Percentiles rank a stretch among this genome's conserved stretches.
Evolutionary conservation across 2,113 vertebrate species (phyloP).

Genomic region (Zapornia atra): DNA sequence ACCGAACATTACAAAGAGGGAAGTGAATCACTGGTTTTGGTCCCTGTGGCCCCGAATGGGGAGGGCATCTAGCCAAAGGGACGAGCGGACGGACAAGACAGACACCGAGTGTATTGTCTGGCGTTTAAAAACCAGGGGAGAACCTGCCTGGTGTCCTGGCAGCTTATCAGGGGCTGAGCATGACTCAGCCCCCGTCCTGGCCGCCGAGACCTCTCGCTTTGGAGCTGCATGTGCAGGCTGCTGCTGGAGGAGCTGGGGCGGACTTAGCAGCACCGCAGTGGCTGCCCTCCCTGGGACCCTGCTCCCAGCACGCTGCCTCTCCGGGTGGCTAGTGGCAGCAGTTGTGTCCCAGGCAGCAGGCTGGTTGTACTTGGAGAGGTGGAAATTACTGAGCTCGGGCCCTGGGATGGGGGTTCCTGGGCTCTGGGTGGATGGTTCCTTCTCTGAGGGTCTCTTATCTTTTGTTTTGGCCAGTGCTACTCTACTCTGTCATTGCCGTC

Average conservation of each 20-base stretch:
- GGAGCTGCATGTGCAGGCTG: not conserved
- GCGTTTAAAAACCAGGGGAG: conserved; percentile 6
- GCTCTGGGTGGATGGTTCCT: not conserved
- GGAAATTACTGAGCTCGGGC: not conserved
- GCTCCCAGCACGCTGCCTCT: not conserved
- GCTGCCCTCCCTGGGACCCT: not conserved
- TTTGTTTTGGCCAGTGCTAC: not conserved
- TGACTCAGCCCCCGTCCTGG: conserved; percentile 20
- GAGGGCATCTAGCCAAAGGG: conserved; percentile 37
- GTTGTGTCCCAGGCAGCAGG: not conserved
- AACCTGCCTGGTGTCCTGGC: conserved; percentile 26
- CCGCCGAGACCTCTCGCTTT: not conserved
- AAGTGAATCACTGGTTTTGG: conserved; percentile 65
- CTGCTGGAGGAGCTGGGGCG: not conserved
- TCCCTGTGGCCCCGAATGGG: conserved; percentile 17
- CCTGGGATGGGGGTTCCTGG: not conserved
- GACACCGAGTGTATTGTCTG: not conserved
- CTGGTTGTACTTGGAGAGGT: not conserved
- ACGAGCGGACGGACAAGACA: conserved; percentile 5
- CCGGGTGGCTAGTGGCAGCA: not conserved
- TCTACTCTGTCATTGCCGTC: not conserved
- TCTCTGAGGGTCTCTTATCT: not conserved
- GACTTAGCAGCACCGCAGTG: not conserved
- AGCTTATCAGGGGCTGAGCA: conserved; percentile 39
- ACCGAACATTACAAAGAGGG: conserved; percentile 55